Conservation (phyloP, 2,888 invertebrate species). For the Eurytoma adleriae region DNA sequence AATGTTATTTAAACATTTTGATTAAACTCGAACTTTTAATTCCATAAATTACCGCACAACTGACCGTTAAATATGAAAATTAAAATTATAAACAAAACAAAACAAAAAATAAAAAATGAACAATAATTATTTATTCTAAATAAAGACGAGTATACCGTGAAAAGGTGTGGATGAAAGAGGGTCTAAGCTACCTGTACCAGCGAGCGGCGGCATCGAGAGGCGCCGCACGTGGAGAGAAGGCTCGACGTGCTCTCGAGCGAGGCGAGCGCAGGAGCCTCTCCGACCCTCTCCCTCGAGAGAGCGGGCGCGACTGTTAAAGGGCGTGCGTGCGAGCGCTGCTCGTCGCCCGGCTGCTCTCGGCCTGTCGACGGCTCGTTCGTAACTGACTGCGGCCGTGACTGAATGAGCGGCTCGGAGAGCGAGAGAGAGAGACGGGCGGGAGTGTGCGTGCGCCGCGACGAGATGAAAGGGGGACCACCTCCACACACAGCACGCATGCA, state of each 20-base stretch:
- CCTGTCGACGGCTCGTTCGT: constrained; percentile 74
- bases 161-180: neutral
- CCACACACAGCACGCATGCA: constrained; percentile 70
- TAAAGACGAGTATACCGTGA: neutral
- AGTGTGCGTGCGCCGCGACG: constrained; percentile 64
- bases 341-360: constrained; percentile 57
- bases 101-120: neutral
- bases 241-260: constrained; percentile 1
- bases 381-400: constrained; percentile 74
- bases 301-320: constrained; percentile 43
- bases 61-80: neutral
- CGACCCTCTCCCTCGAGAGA: constrained; percentile 13
- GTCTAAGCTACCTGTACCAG: constrained; percentile 37
- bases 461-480: constrained; percentile 71
- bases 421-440: constrained; percentile 54
- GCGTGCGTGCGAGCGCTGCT: constrained; percentile 33
- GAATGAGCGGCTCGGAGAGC: constrained; percentile 69
- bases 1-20: neutral
- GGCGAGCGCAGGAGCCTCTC: neutral
- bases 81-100: neutral
- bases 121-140: neutral
- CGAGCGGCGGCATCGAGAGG: constrained; percentile 30
- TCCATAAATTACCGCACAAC: too few species aligned
- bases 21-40: too few species aligned
- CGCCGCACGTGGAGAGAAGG: constrained; percentile 37